A percentile compares a stretch with the other conserved stretches of the same genome.
Conservation (phyloP, 2,113 vertebrate genomes). For the Atlantisia rogersi region DNA sequence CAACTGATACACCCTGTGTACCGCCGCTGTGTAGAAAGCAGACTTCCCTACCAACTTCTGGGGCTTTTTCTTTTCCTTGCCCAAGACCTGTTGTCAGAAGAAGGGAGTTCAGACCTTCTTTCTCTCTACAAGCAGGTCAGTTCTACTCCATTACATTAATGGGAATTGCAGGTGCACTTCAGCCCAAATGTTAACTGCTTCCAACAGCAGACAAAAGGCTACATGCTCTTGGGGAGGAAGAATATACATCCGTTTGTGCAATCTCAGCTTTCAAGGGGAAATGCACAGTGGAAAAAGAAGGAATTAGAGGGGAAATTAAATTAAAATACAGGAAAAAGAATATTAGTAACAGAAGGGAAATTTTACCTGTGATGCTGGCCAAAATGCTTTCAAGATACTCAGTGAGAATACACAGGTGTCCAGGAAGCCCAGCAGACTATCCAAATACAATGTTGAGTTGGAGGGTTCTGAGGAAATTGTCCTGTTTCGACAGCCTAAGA, state of each 20-base stretch:
- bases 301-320: slow-evolving; percentile 54
- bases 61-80: not conserved
- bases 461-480: not conserved
- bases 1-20: not conserved
- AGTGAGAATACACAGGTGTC: not conserved
- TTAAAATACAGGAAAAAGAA: slow-evolving; percentile 49
- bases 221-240: slow-evolving; percentile 1
- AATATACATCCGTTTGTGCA: slow-evolving; percentile 5
- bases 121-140: not conserved
- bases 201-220: not conserved
- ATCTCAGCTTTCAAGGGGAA: slow-evolving; percentile 50
- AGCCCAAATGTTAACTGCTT: slow-evolving; percentile 9
- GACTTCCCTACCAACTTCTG: not conserved
- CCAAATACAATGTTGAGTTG: accelerated
- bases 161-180: slow-evolving; percentile 33
- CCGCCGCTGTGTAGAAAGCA: not conserved
- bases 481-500: not conserved
- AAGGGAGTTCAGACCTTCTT: not conserved
- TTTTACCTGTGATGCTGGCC: slow-evolving; percentile 42
- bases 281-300: slow-evolving; percentile 23
- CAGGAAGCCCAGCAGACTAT: slow-evolving; percentile 49
- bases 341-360: slow-evolving; percentile 46
- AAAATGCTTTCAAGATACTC: slow-evolving; percentile 40
- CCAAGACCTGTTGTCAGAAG: not conserved
- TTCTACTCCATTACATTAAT: slow-evolving; percentile 21